Evolutionary conservation across 2,113 vertebrate species (phyloP), one percentile per base, ranked within the genome.

Genomic region (Anoura caudifer): DNA sequence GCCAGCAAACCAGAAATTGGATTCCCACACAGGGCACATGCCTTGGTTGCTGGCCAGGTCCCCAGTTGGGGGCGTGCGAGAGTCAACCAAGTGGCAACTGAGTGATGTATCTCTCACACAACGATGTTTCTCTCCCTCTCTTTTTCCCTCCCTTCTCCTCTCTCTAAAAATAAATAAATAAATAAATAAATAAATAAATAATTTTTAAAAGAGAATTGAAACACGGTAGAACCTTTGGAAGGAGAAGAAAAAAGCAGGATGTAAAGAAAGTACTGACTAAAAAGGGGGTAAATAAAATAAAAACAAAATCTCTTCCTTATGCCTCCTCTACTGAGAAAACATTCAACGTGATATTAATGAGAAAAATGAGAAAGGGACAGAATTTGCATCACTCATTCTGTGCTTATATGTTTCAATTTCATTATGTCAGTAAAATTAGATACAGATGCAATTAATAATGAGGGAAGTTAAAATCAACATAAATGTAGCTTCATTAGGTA

Each of bases 281-380:
- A 72, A 59, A 38, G 43, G 41, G 50, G 17, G 11, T 82, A 81
- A 89, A 75, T 38, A 17, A 47, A 79, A 19, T n/a, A 52, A 45
- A 87, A 92, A 91, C 45, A 95, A 84, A 91, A 28, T 56, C n/a
- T 91, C 15, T 43, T 72, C 41, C 87, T 95, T 72, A 72, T 31
- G 19, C 10, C 43, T 54, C 38, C 43, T 59, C n/a, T 73, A 11
- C 63, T 77, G 41, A 91, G 70, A 96, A 96, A 96, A 90, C 12
- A 70, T 41, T 33, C 86, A 95, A 43, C 24, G 69, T 7, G 10
- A 72, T 33, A 3, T 83, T 90, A 79, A n/a, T 16, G 47, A 84
- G 33, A 43, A 94, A 94, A 80, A 61, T 4, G 14, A 87, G 28
- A 85, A 63, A 52, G 8, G 38, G 14, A 50, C 3, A 82, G 61